Base-by-base conservation (phyloP, 1,140 invertebrate species). In the Xylocopa sonorina region DNA sequence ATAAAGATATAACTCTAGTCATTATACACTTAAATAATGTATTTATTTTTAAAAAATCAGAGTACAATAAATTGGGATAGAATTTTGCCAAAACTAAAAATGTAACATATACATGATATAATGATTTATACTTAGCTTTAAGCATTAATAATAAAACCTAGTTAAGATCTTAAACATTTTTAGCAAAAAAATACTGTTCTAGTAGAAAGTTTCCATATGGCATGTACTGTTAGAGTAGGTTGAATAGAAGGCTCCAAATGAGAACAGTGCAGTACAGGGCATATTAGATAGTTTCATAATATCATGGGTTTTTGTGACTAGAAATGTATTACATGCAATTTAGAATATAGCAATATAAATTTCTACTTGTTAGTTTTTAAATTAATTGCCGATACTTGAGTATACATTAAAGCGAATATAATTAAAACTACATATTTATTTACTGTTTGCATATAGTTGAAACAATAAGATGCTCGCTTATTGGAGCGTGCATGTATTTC, bases 401-500 rank as follows among this genome's bases (percentile, higher is more conserved):
- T 38, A 24, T 60, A 60, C 38, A 60, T 60, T 38, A 24, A 1
- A 34, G 6, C 1, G 21, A 38, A 82, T n/a, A 38, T 9, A 53
- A 67, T 16, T 27, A 55, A 34, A 64, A 66, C 55, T 71, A 64
- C 41, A 0, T 51, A 41, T 21, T 53, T 55, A 34, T 55, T 63
- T 46, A 50, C 16, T 34, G 50, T n/a, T 63, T 66, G 32, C 1
- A 10, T 48, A 24, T 58, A 69, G 4, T 51, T 24, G 27, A 48
- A 2, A 69, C 16, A 51, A 43, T 60, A 34, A 58, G 48, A 43
- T 32, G 67, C 78, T 80, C 80, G 67, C 78, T 88, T 75, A 92
- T 71, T 87, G 87, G 73, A 90, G 78, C 80, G 38, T 41, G 43
- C 91, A 92, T 64, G 29, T 76, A 60, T 81, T 80, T 93, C 89